Percentiles rank a stretch among this genome's conserved stretches.
Conservation (phyloP, 1,140 invertebrate species). For the Zaprionus camerounensis region DNA sequence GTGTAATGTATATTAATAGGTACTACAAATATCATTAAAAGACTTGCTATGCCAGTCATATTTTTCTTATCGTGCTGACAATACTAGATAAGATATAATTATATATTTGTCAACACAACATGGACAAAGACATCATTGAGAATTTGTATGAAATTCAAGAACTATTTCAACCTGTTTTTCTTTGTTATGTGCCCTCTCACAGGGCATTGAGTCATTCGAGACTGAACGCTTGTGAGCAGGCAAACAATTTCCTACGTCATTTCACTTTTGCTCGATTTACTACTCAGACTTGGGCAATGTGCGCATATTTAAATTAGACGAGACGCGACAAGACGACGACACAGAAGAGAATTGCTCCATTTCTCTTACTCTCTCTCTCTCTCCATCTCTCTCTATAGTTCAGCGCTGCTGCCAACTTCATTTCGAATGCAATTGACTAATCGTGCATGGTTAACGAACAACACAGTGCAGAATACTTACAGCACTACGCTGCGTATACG, state of each 20-base stretch:
- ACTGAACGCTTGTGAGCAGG: slow-evolving; percentile 27
- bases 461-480: slow-evolving; percentile 11
- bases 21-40: not conserved
- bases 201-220: slow-evolving; percentile 11
- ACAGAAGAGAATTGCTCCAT: not conserved
- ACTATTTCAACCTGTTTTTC: not conserved
- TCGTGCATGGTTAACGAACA: slow-evolving; percentile 33
- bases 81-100: not conserved
- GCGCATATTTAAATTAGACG: slow-evolving; percentile 43
- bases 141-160: not conserved
- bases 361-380: not conserved
- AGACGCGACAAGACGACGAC: slow-evolving; percentile 5
- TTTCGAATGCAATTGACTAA: slow-evolving; percentile 47
- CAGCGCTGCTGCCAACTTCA: slow-evolving; percentile 27
- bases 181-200: not conserved
- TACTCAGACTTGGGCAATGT: slow-evolving; percentile 12
- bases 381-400: not conserved
- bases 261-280: slow-evolving; percentile 33
- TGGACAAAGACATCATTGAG: not conserved
- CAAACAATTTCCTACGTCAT: slow-evolving; percentile 44
- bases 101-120: not conserved
- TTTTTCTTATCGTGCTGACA: not conserved
- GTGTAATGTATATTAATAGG: not conserved
- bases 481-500: slow-evolving; percentile 20
- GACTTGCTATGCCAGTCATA: not conserved